phyloP scores from a whole-genome alignment of 2,113 vertebrate species.

The Nematolebias whitei region DNA sequence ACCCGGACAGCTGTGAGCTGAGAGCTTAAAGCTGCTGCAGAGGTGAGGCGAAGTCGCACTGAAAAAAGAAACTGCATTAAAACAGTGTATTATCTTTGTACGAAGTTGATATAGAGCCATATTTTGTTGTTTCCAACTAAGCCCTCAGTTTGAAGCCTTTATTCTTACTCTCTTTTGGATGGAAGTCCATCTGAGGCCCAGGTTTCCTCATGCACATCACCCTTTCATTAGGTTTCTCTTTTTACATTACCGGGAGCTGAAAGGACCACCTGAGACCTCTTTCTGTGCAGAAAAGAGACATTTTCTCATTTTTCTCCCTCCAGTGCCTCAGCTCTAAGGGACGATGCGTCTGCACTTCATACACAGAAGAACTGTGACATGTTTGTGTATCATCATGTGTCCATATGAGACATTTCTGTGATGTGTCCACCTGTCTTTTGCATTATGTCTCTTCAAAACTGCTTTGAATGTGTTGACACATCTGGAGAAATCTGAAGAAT shows the following conservation, averaged over 20 bases:
- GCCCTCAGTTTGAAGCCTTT: neutral
- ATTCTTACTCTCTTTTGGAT: conserved; percentile 19
- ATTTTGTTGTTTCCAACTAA: neutral
- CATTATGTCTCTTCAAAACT: neutral
- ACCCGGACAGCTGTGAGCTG: conserved; percentile 38
- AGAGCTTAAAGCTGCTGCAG: conserved; percentile 36
- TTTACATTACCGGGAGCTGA: conserved; percentile 17
- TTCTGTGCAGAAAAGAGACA: conserved; percentile 11
- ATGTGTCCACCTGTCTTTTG: neutral
- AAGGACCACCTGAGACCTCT: conserved; percentile 39
- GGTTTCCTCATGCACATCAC: conserved; percentile 17
- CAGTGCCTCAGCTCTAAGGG: neutral
- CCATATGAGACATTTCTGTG: conserved; percentile 3
- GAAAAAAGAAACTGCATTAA: neutral
- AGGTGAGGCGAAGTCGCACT: conserved; percentile 46
- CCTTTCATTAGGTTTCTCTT: conserved; percentile 13
- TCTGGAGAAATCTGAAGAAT: neutral
- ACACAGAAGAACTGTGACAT: conserved; percentile 23
- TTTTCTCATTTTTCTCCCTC: conserved; percentile 42
- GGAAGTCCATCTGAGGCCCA: conserved; percentile 29
- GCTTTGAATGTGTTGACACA: too few relatives aligned
- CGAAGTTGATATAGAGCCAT: neutral
- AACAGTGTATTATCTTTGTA: neutral
- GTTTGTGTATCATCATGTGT: conserved; percentile 2
- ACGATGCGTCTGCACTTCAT: too few relatives aligned